A percentile compares a stretch with the other conserved stretches of the same genome.
These are phyloP conservation scores for Chiloscyllium plagiosum DNA, from an alignment of 2,113 vertebrate genomes.

Conservation along the genomic window DNA sequence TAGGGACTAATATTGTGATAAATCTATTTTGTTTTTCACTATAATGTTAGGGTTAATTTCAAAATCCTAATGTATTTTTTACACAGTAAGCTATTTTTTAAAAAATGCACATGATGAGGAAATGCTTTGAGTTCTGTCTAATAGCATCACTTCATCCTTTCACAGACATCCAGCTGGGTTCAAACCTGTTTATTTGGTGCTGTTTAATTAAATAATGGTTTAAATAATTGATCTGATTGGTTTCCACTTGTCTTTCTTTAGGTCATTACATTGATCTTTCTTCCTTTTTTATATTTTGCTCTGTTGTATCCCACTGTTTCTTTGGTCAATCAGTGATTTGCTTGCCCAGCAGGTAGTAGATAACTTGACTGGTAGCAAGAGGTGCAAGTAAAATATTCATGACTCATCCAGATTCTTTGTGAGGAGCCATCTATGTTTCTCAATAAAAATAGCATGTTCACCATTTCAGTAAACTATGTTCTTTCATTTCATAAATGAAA, in stretches of 20 bases:
- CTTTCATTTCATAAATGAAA: too few relatives aligned
- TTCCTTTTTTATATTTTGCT: constrained; percentile 9
- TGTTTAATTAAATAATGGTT: not conserved
- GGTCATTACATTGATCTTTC: constrained; percentile 9
- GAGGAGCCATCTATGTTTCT: too few relatives aligned
- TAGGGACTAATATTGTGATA: not conserved
- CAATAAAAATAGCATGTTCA: not conserved
- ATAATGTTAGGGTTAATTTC: not conserved
- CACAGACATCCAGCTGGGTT: not conserved
- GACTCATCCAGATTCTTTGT: not conserved
- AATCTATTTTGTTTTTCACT: not conserved
- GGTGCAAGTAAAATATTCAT: constrained; percentile 14
- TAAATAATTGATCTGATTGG: constrained; percentile 34
- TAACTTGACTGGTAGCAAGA: not conserved
- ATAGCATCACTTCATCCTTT: not conserved
- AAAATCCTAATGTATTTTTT: not conserved
- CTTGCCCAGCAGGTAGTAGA: not conserved
- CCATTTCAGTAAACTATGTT: not conserved
- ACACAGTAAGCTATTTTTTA: not conserved
- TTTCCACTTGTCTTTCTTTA: not conserved
- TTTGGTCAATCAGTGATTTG: not conserved
- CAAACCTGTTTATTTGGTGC: not conserved
- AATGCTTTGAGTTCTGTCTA: not conserved
- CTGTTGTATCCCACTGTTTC: not conserved
- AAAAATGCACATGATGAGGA: not conserved